phyloP scores from a whole-genome alignment of 2,888 invertebrate genomes.

The Tiphia femorata region DNA sequence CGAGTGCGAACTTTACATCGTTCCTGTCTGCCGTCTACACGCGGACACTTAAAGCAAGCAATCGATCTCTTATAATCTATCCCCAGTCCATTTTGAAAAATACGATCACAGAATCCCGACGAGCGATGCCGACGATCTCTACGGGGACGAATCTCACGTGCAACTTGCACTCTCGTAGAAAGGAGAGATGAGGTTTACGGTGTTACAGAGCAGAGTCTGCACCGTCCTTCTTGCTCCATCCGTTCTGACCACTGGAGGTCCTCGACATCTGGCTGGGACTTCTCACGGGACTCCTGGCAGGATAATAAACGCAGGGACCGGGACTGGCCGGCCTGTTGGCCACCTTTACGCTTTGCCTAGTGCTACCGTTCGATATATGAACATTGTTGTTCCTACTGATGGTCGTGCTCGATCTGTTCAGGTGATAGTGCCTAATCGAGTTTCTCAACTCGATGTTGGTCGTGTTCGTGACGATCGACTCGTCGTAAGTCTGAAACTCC shows the following conservation, averaged over 20 bases:
- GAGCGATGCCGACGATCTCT: no score
- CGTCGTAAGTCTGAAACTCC: slow-evolving; percentile 83
- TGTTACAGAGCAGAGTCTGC: slow-evolving; percentile 41
- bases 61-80: no score
- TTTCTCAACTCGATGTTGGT: slow-evolving; percentile 77
- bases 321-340: slow-evolving; percentile 65
- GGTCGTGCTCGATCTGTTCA: slow-evolving; percentile 71
- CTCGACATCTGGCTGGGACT: slow-evolving; percentile 56
- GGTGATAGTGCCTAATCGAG: slow-evolving; percentile 73
- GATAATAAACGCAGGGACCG: slow-evolving; percentile 73
- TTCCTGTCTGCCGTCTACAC: no score
- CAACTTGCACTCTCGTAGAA: no score
- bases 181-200: no score
- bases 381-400: slow-evolving; percentile 64
- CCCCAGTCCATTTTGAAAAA: no score
- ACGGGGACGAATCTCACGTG: no score
- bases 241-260: slow-evolving; percentile 51
- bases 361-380: slow-evolving; percentile 51
- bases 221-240: slow-evolving; percentile 50
- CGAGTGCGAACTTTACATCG: no score
- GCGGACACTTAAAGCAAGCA: no score
- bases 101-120: no score
- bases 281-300: slow-evolving; percentile 63
- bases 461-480: slow-evolving; percentile 82
- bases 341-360: slow-evolving; percentile 51